Base-by-base conservation (phyloP, 2,888 invertebrate genomes). In the Luperina testacea region DNA sequence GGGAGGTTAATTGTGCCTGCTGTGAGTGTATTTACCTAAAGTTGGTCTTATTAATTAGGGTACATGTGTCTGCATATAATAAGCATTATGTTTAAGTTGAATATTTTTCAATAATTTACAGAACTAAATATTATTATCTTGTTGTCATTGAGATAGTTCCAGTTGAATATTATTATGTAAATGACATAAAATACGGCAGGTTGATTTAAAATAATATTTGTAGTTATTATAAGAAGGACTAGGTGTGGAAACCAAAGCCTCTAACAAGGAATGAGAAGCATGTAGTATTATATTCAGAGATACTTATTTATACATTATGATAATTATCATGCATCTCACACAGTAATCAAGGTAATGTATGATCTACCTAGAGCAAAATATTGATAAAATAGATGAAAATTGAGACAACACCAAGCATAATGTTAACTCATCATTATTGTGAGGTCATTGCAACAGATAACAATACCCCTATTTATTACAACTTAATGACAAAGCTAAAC, bases 401-500 rank as follows among this genome's bases (percentile, higher is more conserved):
- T 68, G 38, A 64, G 20, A 61, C 24, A 53, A 69, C 69, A 67
- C 15, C 32, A 51, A 63, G 27, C 20, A 11, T 24, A n/a, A 51
- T 72, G 24, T 27, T 38, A 48, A 6, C 0, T 78, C 48, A 27
- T 53, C 32, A 17, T 38, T 64, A 64, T 69, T 81, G 64, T 68
- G 20, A 73, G 27, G 72, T 72, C 45, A 64, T 67, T 82, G 64
- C 20, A 67, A 27, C 6, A 74, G 15, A 48, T n/a, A 24, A 72
- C 68, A 83, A 70, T 65, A 76, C 45, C 17, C 17, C 32, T 27
- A 76, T 78, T 74, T 15, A 72, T n/a, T 63, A 77, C 38, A 61
- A 69, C 59, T 45, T 78, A 63, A 51, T 87, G 69, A 77, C 48
- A 59, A 65, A 65, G 45, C 45, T 13, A 68, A 57, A 71, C n/a